These are phyloP conservation scores for Lysiphlebus fabarum DNA, from an alignment of 1,140 invertebrate species.

Conservation along the genomic window DNA sequence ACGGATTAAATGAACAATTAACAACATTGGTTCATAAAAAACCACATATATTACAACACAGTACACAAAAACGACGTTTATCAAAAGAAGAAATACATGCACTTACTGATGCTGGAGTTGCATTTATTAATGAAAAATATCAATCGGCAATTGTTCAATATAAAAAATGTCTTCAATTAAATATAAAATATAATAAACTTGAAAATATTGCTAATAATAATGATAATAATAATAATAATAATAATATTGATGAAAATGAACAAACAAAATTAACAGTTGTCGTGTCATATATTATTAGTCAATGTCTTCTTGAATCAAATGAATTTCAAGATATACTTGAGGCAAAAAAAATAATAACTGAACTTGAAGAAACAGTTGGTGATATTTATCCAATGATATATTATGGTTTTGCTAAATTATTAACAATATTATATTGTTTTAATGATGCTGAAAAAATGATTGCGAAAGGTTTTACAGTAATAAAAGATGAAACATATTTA, in stretches of 20 bases:
- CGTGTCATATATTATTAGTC: slow-evolving; percentile 33
- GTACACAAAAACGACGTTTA: no score
- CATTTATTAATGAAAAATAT: no score
- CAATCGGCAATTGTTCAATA: not conserved
- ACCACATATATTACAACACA: no score
- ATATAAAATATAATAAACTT: slow-evolving; percentile 6
- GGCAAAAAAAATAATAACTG: slow-evolving; percentile 23
- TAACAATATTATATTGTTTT: slow-evolving; percentile 36
- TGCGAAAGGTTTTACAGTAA: slow-evolving; percentile 25
- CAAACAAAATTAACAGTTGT: slow-evolving; percentile 9
- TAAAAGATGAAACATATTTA: slow-evolving; percentile 23
- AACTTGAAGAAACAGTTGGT: slow-evolving; percentile 23
- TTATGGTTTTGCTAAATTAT: slow-evolving; percentile 29
- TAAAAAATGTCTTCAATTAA: not conserved
- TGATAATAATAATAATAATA: no score
- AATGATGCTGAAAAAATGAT: slow-evolving; percentile 27
- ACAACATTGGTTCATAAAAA: no score
- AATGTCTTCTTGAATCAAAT: slow-evolving; percentile 23
- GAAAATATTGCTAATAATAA: not conserved
- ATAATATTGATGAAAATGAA: slow-evolving; percentile 17
- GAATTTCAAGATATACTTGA: slow-evolving; percentile 32
- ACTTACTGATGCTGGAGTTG: no score
- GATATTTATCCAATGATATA: slow-evolving; percentile 31
- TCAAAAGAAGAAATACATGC: no score
- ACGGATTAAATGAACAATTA: no score